Evolutionary conservation across 2,888 invertebrate species (phyloP), one percentile per base, ranked within the genome.

Genomic region (Neoscelio sp.): DNA sequence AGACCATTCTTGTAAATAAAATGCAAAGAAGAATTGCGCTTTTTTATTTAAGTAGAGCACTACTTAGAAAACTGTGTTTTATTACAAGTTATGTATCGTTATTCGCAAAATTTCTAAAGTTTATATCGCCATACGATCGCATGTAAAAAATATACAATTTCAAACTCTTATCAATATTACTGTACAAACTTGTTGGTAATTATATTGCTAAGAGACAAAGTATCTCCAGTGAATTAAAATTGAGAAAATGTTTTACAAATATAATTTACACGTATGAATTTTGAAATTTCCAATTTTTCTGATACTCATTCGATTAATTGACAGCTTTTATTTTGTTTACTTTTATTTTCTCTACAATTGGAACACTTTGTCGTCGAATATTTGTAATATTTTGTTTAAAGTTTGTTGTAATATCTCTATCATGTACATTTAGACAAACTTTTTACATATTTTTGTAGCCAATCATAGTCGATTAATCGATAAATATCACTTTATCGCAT

Each of bases 61-160:
- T 56, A 68, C 58, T 15, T 2, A 68, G 13, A 12, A 30, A 65
- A 33, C 26, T 44, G 30, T 23, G 42, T 23, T 52, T 35, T 6
- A 13, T 40, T 56, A 38, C 30, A 56, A 42, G 46, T 56, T 10
- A 30, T 46, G 6, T 7, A 46, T 23, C 23, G 6, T 6, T 23
- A 6, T 23, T 4, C 6, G 7, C 35, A 40, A 35, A 44, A 23
- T 44, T 12, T 15, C 28, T 26, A 40, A 18, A 54, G 8, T 30
- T 42, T 65, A 50, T 28, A 4, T 50, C 35, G 40, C 23, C 58
- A 58, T 65, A 74, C 30, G 65, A 56, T 56, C 64, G 65, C 8
- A 65, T 50, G 65, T 74, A 74, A 65, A 74, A 74, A 74, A 74
- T 74, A 74, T 74, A 74, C 74, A 74, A 50, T 50, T 65, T 65